Percentiles rank a stretch among this genome's conserved stretches.
phyloP scores from a whole-genome alignment of 2,888 invertebrate genomes.

The Teleogryllus oceanicus region DNA sequence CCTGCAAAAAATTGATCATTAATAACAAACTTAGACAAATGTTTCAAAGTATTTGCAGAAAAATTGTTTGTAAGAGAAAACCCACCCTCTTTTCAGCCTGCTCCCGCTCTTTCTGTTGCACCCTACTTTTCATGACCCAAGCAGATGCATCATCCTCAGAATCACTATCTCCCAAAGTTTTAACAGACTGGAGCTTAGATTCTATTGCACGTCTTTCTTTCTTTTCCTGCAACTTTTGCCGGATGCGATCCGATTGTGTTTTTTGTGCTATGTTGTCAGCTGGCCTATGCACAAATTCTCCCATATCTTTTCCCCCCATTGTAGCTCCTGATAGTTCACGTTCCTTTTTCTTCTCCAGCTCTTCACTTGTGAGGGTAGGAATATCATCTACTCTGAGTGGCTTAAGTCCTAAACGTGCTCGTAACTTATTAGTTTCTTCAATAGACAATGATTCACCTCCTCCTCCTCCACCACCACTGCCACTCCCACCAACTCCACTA shows the following conservation, averaged over 20 bases:
- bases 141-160: slow-evolving; percentile 68
- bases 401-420: slow-evolving; percentile 90
- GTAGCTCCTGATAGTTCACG: slow-evolving; percentile 36
- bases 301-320: slow-evolving; percentile 50
- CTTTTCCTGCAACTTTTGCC: slow-evolving; percentile 70
- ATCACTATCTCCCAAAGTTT: slow-evolving; percentile 67
- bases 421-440: slow-evolving; percentile 80
- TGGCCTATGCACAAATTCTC: slow-evolving; percentile 85
- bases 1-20: slow-evolving; percentile 53
- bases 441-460: slow-evolving; percentile 62
- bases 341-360: slow-evolving; percentile 46
- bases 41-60: slow-evolving; percentile 11
- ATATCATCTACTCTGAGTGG: slow-evolving; percentile 68
- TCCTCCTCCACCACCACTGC: slow-evolving; percentile 47
- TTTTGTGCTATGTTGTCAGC: slow-evolving; percentile 70
- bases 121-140: slow-evolving; percentile 82
- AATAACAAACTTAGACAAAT: slow-evolving; percentile 25
- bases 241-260: slow-evolving; percentile 73
- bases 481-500: slow-evolving; percentile 42
- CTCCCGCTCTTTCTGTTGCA: slow-evolving; percentile 71
- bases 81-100: slow-evolving; percentile 79
- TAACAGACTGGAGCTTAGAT: slow-evolving; percentile 59
- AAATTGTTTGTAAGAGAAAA: slow-evolving; percentile 34
- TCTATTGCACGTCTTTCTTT: slow-evolving; percentile 77
- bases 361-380: slow-evolving; percentile 52